phyloP scores from a whole-genome alignment of 2,797 vertebrate species.

The Babyrousa celebensis region DNA sequence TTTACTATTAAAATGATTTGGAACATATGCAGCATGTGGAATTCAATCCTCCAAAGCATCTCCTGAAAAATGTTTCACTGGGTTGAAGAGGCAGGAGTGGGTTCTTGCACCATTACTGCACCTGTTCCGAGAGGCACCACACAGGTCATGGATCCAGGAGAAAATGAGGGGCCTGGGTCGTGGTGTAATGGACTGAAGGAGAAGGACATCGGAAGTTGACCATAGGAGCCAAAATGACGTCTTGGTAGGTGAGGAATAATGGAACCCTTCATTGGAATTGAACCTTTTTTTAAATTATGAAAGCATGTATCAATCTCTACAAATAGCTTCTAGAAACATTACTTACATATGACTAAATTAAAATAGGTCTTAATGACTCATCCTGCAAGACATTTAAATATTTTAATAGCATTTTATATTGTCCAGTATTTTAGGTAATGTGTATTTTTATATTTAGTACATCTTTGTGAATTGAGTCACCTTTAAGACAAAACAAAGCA shows the following conservation, averaged over 20 bases:
- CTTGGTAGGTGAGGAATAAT: constrained; percentile 92
- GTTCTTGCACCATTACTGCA: constrained; percentile 86
- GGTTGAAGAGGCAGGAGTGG: not conserved
- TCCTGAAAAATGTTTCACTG: constrained; percentile 67
- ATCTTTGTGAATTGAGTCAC: constrained; percentile 16
- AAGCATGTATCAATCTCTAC: constrained; percentile 77
- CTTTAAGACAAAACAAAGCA: constrained; percentile 50
- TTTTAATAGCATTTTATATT: constrained; percentile 57
- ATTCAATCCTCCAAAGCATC: constrained; percentile 18
- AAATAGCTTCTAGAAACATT: constrained; percentile 44
- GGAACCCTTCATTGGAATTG: constrained; percentile 95
- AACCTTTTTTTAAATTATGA: constrained; percentile 92
- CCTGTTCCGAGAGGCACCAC: constrained; percentile 91
- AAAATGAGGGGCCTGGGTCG: constrained; percentile 91
- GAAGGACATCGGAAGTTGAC: constrained; percentile 91
- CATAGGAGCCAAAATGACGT: constrained; percentile 93
- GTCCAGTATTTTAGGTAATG: not conserved
- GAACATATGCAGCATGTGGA: constrained; percentile 11
- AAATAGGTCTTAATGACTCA: constrained; percentile 33
- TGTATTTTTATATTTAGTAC: constrained; percentile 46
- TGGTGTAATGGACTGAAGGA: constrained; percentile 92
- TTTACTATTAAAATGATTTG: constrained; percentile 42
- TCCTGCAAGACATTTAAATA: not conserved
- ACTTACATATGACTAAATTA: constrained; percentile 47
- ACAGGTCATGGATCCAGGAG: constrained; percentile 89